These are phyloP conservation scores for Ciconia maguari DNA, from an alignment of 2,113 vertebrate genomes.

Conservation along the genomic window DNA sequence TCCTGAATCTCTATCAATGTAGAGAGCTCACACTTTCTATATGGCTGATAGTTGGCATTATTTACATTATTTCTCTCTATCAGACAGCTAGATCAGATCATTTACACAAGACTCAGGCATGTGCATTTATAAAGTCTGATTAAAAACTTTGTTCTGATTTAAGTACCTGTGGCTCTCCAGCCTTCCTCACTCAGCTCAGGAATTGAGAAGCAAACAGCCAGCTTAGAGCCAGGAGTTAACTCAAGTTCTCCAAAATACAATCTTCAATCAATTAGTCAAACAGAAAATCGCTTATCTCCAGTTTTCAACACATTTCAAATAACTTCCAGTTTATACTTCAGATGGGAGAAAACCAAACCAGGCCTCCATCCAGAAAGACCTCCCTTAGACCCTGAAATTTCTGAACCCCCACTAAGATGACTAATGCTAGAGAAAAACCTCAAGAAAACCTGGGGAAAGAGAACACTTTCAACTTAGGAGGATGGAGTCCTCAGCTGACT, in stretches of 20 bases:
- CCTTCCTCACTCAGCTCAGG: background rate
- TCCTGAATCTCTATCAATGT: background rate
- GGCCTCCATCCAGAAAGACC: background rate
- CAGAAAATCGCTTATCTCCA: background rate
- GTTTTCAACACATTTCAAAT: background rate
- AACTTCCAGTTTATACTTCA: background rate
- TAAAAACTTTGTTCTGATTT: background rate
- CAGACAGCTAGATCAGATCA: background rate
- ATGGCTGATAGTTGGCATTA: background rate
- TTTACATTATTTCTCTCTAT: background rate
- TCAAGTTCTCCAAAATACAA: background rate
- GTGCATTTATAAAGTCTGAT: background rate
- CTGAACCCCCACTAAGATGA: background rate
- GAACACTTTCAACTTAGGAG: background rate
- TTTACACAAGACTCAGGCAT: background rate
- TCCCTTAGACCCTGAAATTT: background rate
- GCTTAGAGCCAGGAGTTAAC: background rate
- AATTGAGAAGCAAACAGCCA: background rate
- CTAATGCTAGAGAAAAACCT: background rate
- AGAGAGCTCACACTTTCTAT: background rate
- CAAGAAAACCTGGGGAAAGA: background rate
- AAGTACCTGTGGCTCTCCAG: background rate
- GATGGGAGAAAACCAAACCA: background rate
- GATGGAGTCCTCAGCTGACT: background rate
- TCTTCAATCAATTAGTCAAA: background rate